Evolutionary conservation across 2,888 invertebrate genomes (phyloP).

Genomic region (Troides aeacus): DNA sequence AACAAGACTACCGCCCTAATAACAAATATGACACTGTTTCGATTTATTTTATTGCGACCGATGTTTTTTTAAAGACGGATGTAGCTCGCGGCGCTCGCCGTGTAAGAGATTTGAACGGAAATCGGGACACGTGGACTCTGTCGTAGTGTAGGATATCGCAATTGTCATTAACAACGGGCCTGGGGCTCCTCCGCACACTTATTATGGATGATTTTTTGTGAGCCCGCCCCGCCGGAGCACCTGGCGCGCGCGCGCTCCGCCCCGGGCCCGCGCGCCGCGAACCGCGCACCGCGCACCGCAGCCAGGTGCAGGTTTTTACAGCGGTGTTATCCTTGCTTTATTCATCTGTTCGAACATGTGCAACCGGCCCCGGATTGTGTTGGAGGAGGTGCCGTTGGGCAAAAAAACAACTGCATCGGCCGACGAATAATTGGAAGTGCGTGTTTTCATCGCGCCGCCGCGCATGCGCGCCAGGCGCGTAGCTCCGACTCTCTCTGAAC

Average conservation of each 20-base stretch:
- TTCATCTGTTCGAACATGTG: background rate
- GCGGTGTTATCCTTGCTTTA: background rate
- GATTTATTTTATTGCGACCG: too few relatives aligned
- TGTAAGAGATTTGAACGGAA: background rate
- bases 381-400: background rate
- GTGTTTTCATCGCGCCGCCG: too few relatives aligned
- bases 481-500: too few relatives aligned
- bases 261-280: background rate
- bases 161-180: background rate
- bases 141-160: background rate
- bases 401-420: background rate
- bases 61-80: too few relatives aligned
- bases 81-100: too few relatives aligned
- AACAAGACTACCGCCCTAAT: too few relatives aligned
- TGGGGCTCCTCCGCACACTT: background rate
- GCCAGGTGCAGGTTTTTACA: conserved; percentile 16
- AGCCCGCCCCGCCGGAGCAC: background rate
- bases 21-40: too few relatives aligned
- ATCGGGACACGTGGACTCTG: background rate
- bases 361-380: background rate
- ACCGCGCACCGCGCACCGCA: background rate
- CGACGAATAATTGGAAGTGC: background rate
- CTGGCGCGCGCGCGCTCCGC: background rate
- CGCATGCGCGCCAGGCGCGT: too few relatives aligned
- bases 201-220: background rate